Evolutionary conservation across 2,888 invertebrate species (phyloP).

Genomic region (Zhengitettix transpicula): DNA sequence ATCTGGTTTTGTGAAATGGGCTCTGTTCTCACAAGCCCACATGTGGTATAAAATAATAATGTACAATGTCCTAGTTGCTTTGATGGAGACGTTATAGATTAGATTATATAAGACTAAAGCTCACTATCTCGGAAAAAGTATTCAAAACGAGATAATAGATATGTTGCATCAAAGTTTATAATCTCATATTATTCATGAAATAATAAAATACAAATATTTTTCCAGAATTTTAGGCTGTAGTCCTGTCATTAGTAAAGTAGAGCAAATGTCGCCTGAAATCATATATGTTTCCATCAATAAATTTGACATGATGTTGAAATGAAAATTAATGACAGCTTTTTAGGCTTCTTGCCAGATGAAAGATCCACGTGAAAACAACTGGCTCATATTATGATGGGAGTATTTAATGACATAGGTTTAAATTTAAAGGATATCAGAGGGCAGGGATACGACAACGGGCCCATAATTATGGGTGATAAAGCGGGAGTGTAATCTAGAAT

Average conservation of each 20-base stretch:
- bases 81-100: too few species aligned
- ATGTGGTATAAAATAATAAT: too few species aligned
- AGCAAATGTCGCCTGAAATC: neutral
- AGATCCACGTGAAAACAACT: constrained; percentile 8
- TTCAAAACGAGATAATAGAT: neutral
- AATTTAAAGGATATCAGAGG: constrained; percentile 4
- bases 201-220: neutral
- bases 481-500: neutral
- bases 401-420: constrained; percentile 10
- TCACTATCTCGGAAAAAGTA: neutral
- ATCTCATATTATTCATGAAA: neutral
- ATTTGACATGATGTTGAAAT: neutral
- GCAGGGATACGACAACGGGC: neutral
- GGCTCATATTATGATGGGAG: constrained; percentile 10
- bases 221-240: neutral
- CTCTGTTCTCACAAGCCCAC: too few species aligned
- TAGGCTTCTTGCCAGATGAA: neutral
- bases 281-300: neutral
- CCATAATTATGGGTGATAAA: neutral
- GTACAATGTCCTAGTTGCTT: too few species aligned
- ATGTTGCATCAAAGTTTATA: neutral
- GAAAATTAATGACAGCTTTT: neutral
- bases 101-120: neutral
- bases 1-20: too few species aligned
- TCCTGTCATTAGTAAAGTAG: neutral